phyloP scores from a whole-genome alignment of 2,888 invertebrate genomes.

The Lacanobia wlatinum region DNA sequence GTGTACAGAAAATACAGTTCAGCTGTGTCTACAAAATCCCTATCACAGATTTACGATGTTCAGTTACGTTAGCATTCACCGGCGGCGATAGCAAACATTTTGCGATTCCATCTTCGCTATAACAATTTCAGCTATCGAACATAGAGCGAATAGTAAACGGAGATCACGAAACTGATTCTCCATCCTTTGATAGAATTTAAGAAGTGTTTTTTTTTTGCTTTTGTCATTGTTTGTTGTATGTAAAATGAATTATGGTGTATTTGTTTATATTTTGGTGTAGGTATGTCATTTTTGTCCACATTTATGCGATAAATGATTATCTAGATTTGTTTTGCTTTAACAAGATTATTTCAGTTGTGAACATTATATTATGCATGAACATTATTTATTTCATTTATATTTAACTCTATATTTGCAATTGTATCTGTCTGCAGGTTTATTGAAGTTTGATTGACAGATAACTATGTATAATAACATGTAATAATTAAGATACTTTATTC shows the following conservation, averaged over 20 bases:
- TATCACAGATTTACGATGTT: slow-evolving; percentile 60
- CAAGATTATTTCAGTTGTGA: not conserved
- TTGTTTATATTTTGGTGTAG: no score
- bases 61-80: slow-evolving; percentile 51
- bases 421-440: no score
- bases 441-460: no score
- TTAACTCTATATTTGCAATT: no score
- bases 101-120: slow-evolving; percentile 51
- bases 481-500: no score
- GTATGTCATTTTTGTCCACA: no score
- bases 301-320: no score
- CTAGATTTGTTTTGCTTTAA: no score
- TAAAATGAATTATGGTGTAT: no score
- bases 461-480: no score
- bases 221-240: slow-evolving; percentile 9
- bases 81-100: slow-evolving; percentile 59
- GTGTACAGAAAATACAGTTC: slow-evolving; percentile 30
- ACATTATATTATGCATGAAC: no score
- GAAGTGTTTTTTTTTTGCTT: slow-evolving; percentile 24
- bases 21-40: slow-evolving; percentile 56
- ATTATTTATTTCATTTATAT: no score
- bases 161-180: slow-evolving; percentile 49
- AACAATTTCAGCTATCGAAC: slow-evolving; percentile 52
- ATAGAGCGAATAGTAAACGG: slow-evolving; percentile 55
- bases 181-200: slow-evolving; percentile 44